phyloP scores from a whole-genome alignment of 1,140 invertebrate genomes.

The Drosophila ercepeae region DNA sequence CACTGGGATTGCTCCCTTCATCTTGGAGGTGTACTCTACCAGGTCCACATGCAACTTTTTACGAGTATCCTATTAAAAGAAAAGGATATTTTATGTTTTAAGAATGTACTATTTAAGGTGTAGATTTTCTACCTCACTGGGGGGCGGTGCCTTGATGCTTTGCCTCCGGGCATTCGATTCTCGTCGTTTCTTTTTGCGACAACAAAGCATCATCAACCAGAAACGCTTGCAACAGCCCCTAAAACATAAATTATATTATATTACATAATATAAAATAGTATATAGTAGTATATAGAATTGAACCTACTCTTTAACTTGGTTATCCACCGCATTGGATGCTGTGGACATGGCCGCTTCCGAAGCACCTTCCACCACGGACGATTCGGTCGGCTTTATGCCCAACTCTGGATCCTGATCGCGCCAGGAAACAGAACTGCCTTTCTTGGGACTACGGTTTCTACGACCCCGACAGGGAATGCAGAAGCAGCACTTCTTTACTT shows the following conservation, averaged over 20 bases:
- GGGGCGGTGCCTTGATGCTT: constrained; percentile 86
- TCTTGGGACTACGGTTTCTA: constrained; percentile 41
- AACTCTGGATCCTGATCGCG: constrained; percentile 77
- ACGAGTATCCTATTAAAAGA: constrained; percentile 87
- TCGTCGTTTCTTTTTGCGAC: constrained; percentile 77
- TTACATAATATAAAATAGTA: neutral
- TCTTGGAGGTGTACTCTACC: constrained; percentile 92
- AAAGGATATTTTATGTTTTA: neutral
- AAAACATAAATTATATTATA: neutral
- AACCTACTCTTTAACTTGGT: constrained; percentile 52
- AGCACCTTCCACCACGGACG: constrained; percentile 73
- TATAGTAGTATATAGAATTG: no score
- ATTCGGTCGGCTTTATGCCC: constrained; percentile 71
- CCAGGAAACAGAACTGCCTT: constrained; percentile 72
- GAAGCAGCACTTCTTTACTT: constrained; percentile 74
- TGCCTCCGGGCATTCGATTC: constrained; percentile 85
- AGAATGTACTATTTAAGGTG: no score
- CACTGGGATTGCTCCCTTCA: constrained; percentile 95
- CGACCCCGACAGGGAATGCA: constrained; percentile 76
- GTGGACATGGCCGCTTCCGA: constrained; percentile 47
- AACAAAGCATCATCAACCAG: constrained; percentile 74
- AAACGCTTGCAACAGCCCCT: constrained; percentile 78
- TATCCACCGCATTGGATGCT: constrained; percentile 40
- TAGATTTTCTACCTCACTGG: constrained; percentile 87
- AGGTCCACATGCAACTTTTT: constrained; percentile 91